A percentile compares a stretch with the other conserved stretches of the same genome.
These are phyloP conservation scores for Sander lucioperca DNA, from an alignment of 2,113 vertebrate genomes.

Conservation along the genomic window DNA sequence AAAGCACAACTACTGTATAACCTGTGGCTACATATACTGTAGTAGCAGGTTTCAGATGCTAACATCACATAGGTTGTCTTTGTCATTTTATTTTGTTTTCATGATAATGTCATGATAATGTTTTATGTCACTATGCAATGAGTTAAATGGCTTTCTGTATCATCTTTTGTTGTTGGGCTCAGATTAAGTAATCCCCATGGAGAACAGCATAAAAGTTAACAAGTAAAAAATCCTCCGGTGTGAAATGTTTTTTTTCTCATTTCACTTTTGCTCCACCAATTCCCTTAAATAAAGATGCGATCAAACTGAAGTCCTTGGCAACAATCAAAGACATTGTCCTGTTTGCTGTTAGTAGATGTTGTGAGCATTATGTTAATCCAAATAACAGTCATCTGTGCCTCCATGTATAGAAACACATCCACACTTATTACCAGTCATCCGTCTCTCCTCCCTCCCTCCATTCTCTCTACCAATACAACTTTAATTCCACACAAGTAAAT, in stretches of 20 bases:
- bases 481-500: constrained; percentile 50
- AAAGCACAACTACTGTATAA: constrained; percentile 88
- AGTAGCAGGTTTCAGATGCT: constrained; percentile 79
- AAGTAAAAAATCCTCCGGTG: constrained; percentile 52
- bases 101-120: constrained; percentile 79
- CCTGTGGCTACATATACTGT: constrained; percentile 64
- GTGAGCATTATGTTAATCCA: constrained; percentile 66
- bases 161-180: constrained; percentile 77
- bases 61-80: constrained; percentile 82
- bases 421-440: constrained; percentile 44
- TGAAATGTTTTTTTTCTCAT: constrained; percentile 52
- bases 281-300: constrained; percentile 22
- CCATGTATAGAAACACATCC: constrained; percentile 74
- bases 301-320: constrained; percentile 63
- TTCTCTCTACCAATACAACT: constrained; percentile 18
- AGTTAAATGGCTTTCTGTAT: constrained; percentile 85
- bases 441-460: constrained; percentile 10
- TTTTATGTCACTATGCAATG: constrained; percentile 91
- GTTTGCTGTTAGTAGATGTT: constrained; percentile 71
- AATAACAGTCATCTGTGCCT: constrained; percentile 60
- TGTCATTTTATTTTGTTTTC: constrained; percentile 77
- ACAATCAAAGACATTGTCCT: constrained; percentile 67
- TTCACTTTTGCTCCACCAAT: constrained; percentile 36
- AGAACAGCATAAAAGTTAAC: constrained; percentile 62
- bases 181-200: constrained; percentile 67